Percentiles rank a stretch among this genome's conserved stretches.
phyloP scores from a whole-genome alignment of 2,113 vertebrate species.

The Labeo rohita region DNA sequence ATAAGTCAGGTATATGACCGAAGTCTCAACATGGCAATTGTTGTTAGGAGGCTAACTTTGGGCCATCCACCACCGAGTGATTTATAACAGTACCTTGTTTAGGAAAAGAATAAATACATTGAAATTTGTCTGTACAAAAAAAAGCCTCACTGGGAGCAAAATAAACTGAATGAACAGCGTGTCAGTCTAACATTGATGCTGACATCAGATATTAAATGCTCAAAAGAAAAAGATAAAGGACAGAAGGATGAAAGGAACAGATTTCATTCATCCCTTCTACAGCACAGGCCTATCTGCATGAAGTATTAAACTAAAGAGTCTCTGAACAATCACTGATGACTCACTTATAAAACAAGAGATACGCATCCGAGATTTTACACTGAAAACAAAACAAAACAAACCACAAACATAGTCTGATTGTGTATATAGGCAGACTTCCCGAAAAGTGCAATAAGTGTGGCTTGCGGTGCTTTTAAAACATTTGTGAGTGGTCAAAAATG shows the following conservation, averaged over 20 bases:
- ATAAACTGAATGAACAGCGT: background rate
- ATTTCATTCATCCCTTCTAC: background rate
- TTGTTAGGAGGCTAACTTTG: background rate
- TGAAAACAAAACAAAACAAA: background rate
- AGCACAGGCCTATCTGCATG: background rate
- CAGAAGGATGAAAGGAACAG: background rate
- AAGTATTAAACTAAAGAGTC: background rate
- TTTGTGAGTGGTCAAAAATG: background rate
- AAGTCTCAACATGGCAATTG: background rate
- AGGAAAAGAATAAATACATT: background rate
- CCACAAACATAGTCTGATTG: background rate
- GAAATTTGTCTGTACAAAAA: background rate
- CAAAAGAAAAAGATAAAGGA: slow-evolving; percentile 36
- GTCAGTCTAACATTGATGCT: slow-evolving; percentile 13
- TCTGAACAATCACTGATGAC: background rate
- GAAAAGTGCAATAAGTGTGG: background rate
- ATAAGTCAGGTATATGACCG: background rate
- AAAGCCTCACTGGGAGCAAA: background rate
- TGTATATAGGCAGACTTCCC: background rate
- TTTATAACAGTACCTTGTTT: background rate
- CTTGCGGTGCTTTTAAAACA: background rate
- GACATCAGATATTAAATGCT: slow-evolving; percentile 29
- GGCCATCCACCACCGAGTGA: background rate
- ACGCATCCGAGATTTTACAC: background rate
- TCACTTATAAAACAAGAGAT: background rate